Evolutionary conservation across 2,888 invertebrate species (phyloP).

Genomic region (Hemicrepidius hirtus): DNA sequence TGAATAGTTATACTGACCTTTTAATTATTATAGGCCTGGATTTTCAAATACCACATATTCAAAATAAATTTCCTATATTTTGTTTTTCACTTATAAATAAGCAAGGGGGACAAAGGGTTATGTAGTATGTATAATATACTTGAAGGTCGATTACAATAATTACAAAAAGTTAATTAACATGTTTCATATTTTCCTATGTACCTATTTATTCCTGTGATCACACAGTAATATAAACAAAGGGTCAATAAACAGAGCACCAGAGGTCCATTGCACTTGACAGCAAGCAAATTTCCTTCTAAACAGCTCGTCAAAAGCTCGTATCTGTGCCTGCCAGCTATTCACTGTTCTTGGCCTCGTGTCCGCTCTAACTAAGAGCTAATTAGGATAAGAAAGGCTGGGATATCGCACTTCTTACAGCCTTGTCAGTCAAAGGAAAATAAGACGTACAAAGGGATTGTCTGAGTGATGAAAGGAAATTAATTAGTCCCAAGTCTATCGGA

Average conservation of each 20-base stretch:
- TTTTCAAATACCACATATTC: too few species aligned
- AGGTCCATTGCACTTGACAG: constrained; percentile 60
- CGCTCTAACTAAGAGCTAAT: constrained; percentile 66
- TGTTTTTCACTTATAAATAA: too few species aligned
- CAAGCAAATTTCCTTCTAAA: constrained; percentile 62
- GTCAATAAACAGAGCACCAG: constrained; percentile 32
- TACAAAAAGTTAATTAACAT: too few species aligned
- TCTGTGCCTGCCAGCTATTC: constrained; percentile 63
- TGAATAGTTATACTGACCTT: too few species aligned
- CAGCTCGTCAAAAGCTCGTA: constrained; percentile 61
- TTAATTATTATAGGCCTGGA: too few species aligned
- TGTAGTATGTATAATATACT: too few species aligned
- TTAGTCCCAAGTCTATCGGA: constrained; percentile 63
- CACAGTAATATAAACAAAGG: constrained; percentile 21
- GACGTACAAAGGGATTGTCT: constrained; percentile 66
- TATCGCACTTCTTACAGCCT: constrained; percentile 63
- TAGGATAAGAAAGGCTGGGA: constrained; percentile 67
- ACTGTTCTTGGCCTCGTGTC: constrained; percentile 63
- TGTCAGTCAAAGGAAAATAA: constrained; percentile 67
- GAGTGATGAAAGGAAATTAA: constrained; percentile 68
- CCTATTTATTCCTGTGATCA: too few species aligned
- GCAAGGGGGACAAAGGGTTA: too few species aligned
- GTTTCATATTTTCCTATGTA: too few species aligned
- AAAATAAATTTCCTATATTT: too few species aligned
- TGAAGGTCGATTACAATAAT: too few species aligned